phyloP scores from a whole-genome alignment of 2,888 invertebrate species.

The Sussaba pulchella region DNA sequence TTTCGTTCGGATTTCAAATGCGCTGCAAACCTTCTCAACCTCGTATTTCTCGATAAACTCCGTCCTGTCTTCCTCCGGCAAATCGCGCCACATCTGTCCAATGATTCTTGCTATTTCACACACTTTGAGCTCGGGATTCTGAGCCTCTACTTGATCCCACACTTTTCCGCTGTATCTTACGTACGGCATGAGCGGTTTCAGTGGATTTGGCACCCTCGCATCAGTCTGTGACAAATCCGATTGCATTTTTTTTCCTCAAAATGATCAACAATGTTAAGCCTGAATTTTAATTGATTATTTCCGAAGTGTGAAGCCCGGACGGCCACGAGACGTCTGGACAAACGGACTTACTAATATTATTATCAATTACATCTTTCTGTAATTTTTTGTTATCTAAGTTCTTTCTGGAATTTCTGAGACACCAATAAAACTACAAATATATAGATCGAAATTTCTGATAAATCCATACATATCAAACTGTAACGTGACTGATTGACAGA shows the following conservation, averaged over 20 bases:
- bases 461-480: no score
- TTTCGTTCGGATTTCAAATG: background rate
- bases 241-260: no score
- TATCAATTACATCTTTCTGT: conserved; percentile 87
- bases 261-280: no score
- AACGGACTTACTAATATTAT: conserved; percentile 97
- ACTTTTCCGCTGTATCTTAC: conserved; percentile 99
- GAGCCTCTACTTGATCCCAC: conserved; percentile 98
- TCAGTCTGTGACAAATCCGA: conserved; percentile 86
- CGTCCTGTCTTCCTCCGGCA: conserved; percentile 95
- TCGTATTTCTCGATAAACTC: conserved; percentile 98
- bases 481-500: no score
- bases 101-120: conserved; percentile 99
- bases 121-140: conserved; percentile 97
- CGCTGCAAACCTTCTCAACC: conserved; percentile 92
- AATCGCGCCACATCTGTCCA: conserved; percentile 98
- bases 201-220: conserved; percentile 93
- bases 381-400: conserved; percentile 65
- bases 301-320: conserved; percentile 96
- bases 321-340: conserved; percentile 94
- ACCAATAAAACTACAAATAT: background rate
- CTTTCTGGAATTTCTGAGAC: background rate
- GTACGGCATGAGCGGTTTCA: conserved; percentile 99
- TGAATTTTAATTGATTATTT: conserved; percentile 85
- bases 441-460: background rate